Evolutionary conservation across 2,113 vertebrate genomes (phyloP), one percentile per base, ranked within the genome.

Genomic region (Pachycephala philippinensis): DNA sequence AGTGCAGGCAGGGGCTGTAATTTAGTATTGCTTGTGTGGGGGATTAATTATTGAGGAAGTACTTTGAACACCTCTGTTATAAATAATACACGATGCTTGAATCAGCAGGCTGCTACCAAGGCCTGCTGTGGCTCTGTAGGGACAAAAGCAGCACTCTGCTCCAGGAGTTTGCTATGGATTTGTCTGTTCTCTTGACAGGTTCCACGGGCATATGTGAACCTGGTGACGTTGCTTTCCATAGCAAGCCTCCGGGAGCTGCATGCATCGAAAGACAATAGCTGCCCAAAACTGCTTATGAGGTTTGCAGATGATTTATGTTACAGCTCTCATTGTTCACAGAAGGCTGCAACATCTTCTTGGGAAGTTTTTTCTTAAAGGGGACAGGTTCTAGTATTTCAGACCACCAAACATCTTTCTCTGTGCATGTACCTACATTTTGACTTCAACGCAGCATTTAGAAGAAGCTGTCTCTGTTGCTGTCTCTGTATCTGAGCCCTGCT

Each of bases 191-290:
- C 63, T 92, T 60, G 45, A 31, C 96, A 98, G 98, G 98, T 98
- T 85, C 98, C 98, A 31, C 97, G 98, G 68, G 57, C 95, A 0
- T 98, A 98, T 90, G 98, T 98, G 89, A 98, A 98, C 79, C 63
- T 98, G 87, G 98, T 98, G 45, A 90, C 89, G 1, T 1, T 96
- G 5, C 13, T 98, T 31, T 13, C 97, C 64, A 93, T 98, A 13
- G 0, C 42, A 24, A 37, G 9, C 9, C 92, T 98, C 26, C 95
- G 97, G 70, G 95, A 98, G 44, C 79, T 98, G 18, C 93, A 97
- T 4, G 5, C 76, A 3, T 77, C 89, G 1, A 3, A 2, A 8
- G 68, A 23, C 6, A 40, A 81, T 63, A 27, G 1, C 19, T 98
- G 98, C 57, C 97, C 97, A 5, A 93, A 90, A 76, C 0, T 12